Conservation (phyloP, 1,140 invertebrate genomes). For the Zaprionus vittiger region DNA sequence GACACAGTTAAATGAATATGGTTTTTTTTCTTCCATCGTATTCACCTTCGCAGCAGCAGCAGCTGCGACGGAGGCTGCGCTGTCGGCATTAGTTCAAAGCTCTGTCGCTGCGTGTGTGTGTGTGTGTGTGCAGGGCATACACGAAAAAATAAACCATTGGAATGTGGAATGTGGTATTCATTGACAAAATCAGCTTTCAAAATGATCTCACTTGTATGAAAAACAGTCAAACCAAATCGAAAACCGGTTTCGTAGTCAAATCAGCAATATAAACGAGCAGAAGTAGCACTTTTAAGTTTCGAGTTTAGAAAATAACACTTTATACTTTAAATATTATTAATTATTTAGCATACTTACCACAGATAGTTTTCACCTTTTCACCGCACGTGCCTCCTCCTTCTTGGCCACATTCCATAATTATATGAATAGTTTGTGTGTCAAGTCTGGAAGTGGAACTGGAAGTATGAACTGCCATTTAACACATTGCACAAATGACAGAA, state of each 20-base stretch:
- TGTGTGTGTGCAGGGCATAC: constrained; percentile 45
- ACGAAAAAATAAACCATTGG: constrained; percentile 50
- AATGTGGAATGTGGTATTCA: constrained; percentile 83
- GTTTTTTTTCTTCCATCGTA: constrained; percentile 26
- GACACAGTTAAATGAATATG: constrained; percentile 25
- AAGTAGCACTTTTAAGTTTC: constrained; percentile 40
- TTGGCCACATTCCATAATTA: constrained; percentile 66
- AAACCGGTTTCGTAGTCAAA: constrained; percentile 85
- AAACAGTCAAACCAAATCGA: constrained; percentile 85
- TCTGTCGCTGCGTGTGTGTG: constrained; percentile 55
- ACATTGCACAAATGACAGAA: constrained; percentile 55
- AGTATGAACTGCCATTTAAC: constrained; percentile 68
- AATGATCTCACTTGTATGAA: constrained; percentile 85
- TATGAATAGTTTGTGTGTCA: constrained; percentile 73
- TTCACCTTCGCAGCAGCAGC: constrained; percentile 40
- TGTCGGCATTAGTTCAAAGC: constrained; percentile 79
- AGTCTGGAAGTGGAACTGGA: constrained; percentile 36
- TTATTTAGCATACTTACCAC: constrained; percentile 24
- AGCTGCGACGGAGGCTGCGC: constrained; percentile 37
- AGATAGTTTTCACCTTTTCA: constrained; percentile 45
- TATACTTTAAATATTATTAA: background rate
- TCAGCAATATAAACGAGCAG: constrained; percentile 37
- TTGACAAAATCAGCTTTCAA: constrained; percentile 85
- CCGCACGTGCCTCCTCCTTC: constrained; percentile 56
- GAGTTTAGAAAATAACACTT: constrained; percentile 36